A percentile compares a stretch with the other conserved stretches of the same genome.
These are phyloP conservation scores for Tarsius wallacei DNA, from an alignment of 2,797 vertebrate species.

Conservation along the genomic window DNA sequence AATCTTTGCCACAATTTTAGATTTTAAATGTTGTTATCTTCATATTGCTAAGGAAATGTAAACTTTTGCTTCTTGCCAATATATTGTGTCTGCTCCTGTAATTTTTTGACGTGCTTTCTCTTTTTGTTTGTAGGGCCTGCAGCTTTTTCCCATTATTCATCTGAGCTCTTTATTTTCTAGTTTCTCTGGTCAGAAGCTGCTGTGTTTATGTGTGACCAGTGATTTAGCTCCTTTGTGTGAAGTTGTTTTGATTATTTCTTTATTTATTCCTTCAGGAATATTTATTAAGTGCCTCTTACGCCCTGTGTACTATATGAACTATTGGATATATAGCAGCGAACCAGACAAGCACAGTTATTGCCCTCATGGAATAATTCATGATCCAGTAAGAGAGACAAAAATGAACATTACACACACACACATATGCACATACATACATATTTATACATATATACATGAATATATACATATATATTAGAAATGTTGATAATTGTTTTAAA, in stretches of 20 bases:
- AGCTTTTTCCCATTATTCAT: constrained; percentile 10
- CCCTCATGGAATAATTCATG: neutral
- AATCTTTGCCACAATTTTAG: neutral
- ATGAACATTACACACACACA: neutral
- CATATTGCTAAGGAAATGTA: constrained; percentile 34
- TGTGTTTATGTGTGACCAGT: neutral
- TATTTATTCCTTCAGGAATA: constrained; percentile 21
- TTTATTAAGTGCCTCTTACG: neutral
- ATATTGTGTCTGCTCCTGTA: neutral
- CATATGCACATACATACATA: neutral
- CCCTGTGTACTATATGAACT: neutral
- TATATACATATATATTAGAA: neutral
- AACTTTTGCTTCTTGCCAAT: constrained; percentile 14
- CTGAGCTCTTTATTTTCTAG: neutral
- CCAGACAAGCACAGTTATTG: neutral
- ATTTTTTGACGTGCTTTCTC: neutral
- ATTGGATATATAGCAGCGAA: neutral
- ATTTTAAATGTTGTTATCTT: neutral
- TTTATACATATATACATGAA: neutral
- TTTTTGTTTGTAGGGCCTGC: neutral
- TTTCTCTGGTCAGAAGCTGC: neutral
- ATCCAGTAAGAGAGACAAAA: neutral
- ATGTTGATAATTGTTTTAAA: neutral
- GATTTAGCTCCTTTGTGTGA: neutral
- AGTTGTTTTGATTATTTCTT: neutral